Evolutionary conservation across 2,113 vertebrate species (phyloP), one percentile per base, ranked within the genome.

Genomic region (Apus apus): DNA sequence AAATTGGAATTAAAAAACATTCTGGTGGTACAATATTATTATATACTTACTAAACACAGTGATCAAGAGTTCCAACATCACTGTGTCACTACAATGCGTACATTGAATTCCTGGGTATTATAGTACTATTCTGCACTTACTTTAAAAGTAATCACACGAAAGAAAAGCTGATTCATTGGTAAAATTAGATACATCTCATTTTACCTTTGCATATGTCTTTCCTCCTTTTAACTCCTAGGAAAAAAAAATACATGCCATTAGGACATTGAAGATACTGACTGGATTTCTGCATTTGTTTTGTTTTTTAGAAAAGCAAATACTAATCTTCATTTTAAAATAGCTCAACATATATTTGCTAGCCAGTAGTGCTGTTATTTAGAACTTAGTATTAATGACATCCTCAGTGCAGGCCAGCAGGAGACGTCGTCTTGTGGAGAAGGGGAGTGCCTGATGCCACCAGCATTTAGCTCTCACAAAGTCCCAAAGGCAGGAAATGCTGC

Each of bases 181-280:
- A 85, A 75, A 40, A 81, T 94, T 34, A 77, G 36, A 36, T 80
- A 10, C 8, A 76, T 58, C 32, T 91, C 40, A 36, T 34, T 73
- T 98, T 98, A 99, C 99, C 99, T 99, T 99, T 97, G 99, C 98
- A 80, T 98, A 99, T 5, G 98, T 93, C 96, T 99, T 99, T 90
- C 99, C 99, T 87, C 99, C 99, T 97, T 99, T 99, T 90, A 99
- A 93, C 97, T 99, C 99, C 99, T 99, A 94, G 50, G 61, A 95
- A 90, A 79, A 96, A 40, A 72, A 95, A 94, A 74, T 23, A 81
- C 14, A 93, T 4, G 18, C 38, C 48, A 62, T 86, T 79, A 93
- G 72, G 15, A 20, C 30, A 45, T 73, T 91, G 76, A 85, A 76
- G 60, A 77, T 53, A 77, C 34, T 40, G 67, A 46, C 45, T 66